Evolutionary conservation across 2,888 invertebrate genomes (phyloP).

Genomic region (Meganola albula): DNA sequence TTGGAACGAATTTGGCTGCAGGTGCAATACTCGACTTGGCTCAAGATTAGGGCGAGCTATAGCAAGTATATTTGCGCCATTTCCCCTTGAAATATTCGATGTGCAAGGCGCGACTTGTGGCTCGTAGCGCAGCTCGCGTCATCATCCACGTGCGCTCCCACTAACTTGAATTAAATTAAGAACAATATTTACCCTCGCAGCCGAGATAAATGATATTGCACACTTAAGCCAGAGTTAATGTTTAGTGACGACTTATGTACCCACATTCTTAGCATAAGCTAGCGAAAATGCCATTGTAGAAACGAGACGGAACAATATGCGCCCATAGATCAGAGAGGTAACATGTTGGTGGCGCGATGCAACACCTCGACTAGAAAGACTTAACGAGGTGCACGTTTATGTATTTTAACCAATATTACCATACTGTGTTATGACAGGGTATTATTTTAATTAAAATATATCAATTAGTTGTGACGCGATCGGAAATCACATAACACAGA

Average conservation of each 20-base stretch:
- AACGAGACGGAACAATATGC: slow-evolving; percentile 36
- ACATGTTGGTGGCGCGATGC: slow-evolving; percentile 20
- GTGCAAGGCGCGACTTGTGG: slow-evolving; percentile 66
- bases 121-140: slow-evolving; percentile 41
- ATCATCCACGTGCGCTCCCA: slow-evolving; percentile 54
- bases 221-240: slow-evolving; percentile 64
- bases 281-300: slow-evolving; percentile 36
- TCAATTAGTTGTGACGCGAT: slow-evolving; percentile 55
- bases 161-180: slow-evolving; percentile 74
- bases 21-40: slow-evolving; percentile 75
- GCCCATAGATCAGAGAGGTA: slow-evolving; percentile 36
- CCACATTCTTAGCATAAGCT: slow-evolving; percentile 61
- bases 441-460: slow-evolving; percentile 58
- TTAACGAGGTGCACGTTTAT: slow-evolving; percentile 40
- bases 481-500: slow-evolving; percentile 63
- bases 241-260: slow-evolving; percentile 64
- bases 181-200: slow-evolving; percentile 73
- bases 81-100: slow-evolving; percentile 69
- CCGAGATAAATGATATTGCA: slow-evolving; percentile 71
- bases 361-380: slow-evolving; percentile 36
- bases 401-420: slow-evolving; percentile 43
- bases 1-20: slow-evolving; percentile 77
- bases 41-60: slow-evolving; percentile 74
- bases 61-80: slow-evolving; percentile 64
- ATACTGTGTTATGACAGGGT: slow-evolving; percentile 29